Base-by-base conservation (phyloP, 1,140 invertebrate species). In the Venustaconcha ellipsiformis region DNA sequence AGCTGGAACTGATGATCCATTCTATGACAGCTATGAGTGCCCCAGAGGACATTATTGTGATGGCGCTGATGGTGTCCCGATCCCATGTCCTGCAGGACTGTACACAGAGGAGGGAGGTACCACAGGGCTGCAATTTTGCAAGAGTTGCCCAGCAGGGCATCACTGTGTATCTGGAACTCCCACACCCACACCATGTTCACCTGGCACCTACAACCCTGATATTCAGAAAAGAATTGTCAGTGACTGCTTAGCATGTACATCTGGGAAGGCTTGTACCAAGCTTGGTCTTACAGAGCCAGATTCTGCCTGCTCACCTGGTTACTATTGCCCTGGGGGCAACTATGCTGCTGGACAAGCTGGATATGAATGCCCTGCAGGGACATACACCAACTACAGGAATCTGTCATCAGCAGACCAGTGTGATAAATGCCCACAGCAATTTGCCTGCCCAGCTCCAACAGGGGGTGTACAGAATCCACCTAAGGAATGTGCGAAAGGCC, bases 401-500 rank as follows among this genome's bases (percentile, higher is more conserved):
- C 80, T 87, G 20, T 88, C 88, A 1, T 78, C 79, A 20, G 68
- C 80, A 6, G 82, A 81, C n/a, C 86, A 89, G 79, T 89, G 88
- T 77, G 68, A 84, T 63, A 70, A 72, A n/a, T 88, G 87, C 72
- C 82, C 80, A 26, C 74, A 76, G 14, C 84, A 83, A 3, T 72
- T 82, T 67, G 85, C 86, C 5, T 89, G 85, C 66, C 78, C 80
- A 1, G 75, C 74, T 13, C 84, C 83, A 13, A 88, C 88, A 14
- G 88, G 88, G 14, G 88, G 88, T n/a, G 59, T 74, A 15, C 86
- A 88, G 66, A 84, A 87, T 64, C 85, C 86, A n/a, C 88, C 88
- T 18, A 80, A 83, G 14, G 80, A 86, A 20, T 89, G 88, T 77
- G 82, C 78, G 17, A 66, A 76, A 59, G 88, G 88, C 17, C 83